Base-by-base conservation (phyloP, 2,797 vertebrate species). In the Eulemur albifrons region DNA sequence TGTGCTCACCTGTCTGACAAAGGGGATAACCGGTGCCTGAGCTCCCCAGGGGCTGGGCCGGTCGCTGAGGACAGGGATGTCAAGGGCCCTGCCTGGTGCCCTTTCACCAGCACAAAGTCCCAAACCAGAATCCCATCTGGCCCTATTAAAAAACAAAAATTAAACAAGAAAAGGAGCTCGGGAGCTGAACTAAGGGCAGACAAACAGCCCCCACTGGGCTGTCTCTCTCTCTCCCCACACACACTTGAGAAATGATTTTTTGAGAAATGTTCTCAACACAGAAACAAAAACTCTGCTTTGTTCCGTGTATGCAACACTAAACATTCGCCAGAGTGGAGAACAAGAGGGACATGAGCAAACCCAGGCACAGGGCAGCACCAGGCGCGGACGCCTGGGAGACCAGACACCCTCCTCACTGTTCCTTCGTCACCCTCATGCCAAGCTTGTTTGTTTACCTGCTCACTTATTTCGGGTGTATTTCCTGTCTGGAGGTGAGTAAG, bases 181-280 rank as follows among this genome's bases (percentile, higher is more conserved):
- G 21, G 67, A 76, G 80, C 84, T 35, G 73, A 93, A 69, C 5
- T 63, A 23, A 86, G 84, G 77, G 67, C 88, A 89, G 80, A 48
- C 6, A 0, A n/a, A 14, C 6, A 0, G 67, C 43, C 2, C 92
- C 83, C 61, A 7, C 52, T 7, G 48, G 52, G 88, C 70, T 76
- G 27, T 61, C 45, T 10, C n/a, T 50, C 52, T 30, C 82, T 14
- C 20, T 30, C 45, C 75, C 38, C n/a, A 43, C 35, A 48, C 27
- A 25, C 40, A 35, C 73, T 50, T 14, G 7, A 72, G 45, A 77
- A 93, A 77, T 45, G 57, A 70, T 67, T 77, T 87, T 84, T 92
- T 82, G 38, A 89, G 67, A 91, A 82, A 92, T 45, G 87, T 40
- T 96, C 93, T 97, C 88, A 94, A 94, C 96, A 97, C 90, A 94